Conservation (phyloP, 1,140 invertebrate genomes). For the Drosophila pandora region DNA sequence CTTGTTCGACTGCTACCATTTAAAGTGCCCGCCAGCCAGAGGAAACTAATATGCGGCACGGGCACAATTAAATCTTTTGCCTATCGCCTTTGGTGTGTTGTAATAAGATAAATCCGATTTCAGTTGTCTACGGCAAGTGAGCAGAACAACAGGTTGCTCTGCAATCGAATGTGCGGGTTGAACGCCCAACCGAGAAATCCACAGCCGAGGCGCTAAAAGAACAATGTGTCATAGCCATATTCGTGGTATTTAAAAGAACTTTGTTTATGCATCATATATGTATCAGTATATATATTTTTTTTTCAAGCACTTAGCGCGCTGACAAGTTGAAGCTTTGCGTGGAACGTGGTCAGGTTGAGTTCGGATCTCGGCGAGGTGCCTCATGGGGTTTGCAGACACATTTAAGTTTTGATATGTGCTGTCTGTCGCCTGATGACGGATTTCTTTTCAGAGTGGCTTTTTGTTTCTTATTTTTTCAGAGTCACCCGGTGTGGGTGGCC, state of each 20-base stretch:
- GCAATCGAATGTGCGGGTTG: constrained; percentile 66
- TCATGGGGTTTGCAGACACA: constrained; percentile 59
- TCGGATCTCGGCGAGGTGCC: constrained; percentile 16
- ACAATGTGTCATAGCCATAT: constrained; percentile 63
- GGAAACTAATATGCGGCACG: constrained; percentile 66
- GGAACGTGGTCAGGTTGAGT: constrained; percentile 39
- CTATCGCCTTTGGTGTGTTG: constrained; percentile 67
- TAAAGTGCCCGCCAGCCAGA: not conserved
- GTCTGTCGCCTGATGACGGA: constrained; percentile 63
- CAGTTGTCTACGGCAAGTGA: constrained; percentile 44
- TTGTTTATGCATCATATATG: constrained; percentile 7
- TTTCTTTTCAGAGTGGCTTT: constrained; percentile 38
- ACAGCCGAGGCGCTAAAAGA: constrained; percentile 60
- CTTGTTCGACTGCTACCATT: not conserved
- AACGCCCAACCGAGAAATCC: constrained; percentile 62
- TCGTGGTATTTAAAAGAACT: constrained; percentile 54
- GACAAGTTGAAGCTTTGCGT: constrained; percentile 80
- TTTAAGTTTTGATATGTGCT: constrained; percentile 72
- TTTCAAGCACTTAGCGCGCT: constrained; percentile 66
- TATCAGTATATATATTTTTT: constrained; percentile 34
- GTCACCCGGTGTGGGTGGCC: constrained; percentile 69
- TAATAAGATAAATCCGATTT: constrained; percentile 74
- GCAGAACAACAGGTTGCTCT: constrained; percentile 52
- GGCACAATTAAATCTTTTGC: constrained; percentile 70
- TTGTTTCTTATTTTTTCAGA: constrained; percentile 27